Conservation (phyloP, 2,113 vertebrate genomes). For the Lepidothrix coronata region DNA sequence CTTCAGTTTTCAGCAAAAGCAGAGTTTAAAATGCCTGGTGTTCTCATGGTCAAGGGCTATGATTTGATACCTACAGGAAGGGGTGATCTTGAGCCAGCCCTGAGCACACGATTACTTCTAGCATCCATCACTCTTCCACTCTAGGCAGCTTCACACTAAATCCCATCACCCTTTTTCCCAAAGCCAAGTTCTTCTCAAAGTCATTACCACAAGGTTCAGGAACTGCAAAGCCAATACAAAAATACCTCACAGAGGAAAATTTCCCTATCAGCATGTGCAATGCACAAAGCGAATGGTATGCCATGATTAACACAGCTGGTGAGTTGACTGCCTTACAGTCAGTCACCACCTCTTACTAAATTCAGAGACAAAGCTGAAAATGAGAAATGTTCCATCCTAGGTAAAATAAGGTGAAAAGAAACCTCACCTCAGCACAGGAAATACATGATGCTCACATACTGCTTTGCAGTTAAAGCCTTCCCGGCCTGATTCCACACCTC, state of each 20-base stretch:
- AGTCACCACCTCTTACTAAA: neutral
- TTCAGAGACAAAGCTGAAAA: neutral
- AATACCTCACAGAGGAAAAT: neutral
- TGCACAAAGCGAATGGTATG: neutral
- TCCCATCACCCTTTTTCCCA: neutral
- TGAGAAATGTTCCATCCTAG: neutral
- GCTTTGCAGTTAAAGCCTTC: neutral
- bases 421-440: neutral
- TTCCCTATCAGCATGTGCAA: neutral
- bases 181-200: neutral
- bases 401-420: conserved; percentile 2
- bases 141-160: neutral
- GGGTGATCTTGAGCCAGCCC: neutral
- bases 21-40: neutral
- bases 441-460: neutral
- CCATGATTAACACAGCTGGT: neutral
- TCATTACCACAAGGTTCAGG: neutral
- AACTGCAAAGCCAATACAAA: neutral
- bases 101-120: neutral
- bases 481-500: neutral
- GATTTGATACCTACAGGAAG: neutral
- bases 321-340: neutral
- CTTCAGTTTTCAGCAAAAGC: neutral
- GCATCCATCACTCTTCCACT: neutral
- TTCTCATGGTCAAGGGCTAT: neutral